Base-by-base conservation (phyloP, 2,888 invertebrate genomes). In the Galeopsomyia nigrocyanea region DNA sequence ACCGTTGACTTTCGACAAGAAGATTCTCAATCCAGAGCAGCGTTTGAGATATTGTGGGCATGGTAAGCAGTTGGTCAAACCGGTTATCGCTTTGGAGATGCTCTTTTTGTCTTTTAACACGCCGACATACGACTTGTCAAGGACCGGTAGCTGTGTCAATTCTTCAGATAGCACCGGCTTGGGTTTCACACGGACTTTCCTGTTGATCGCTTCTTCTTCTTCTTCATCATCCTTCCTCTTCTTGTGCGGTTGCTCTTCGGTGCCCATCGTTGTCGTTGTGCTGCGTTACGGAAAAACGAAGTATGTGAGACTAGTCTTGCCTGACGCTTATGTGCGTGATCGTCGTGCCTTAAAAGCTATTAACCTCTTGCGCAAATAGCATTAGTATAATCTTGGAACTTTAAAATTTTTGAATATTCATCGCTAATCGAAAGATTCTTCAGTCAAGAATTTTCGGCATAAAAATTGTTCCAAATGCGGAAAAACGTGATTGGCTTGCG, bases 1-100 rank as follows among this genome's bases (percentile, higher is more conserved):
- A 78, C 83, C 68, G 19, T 68, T 39, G 9, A 66, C 22, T 17
- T 74, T 62, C 80, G 89, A 87, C 80, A 94, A 77, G 14, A 94
- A 80, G 0, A 94, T 87, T 26, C 90, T 88, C 57, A 87, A 88
- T 7, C 89, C 89, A 53, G 89, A 88, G 0, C 94, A 92, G 76
- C 95, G 89, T 83, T 95, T 95, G 19, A 95, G 87, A 86, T 95
- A 94, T 58, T 89, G 88, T 13, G 94, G 86, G 17, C 89, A 88
- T 17, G 89, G 88, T 5, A 94, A 80, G 0, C 93, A 91, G 50
- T 91, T 78, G 39, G 88, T 87, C 39, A 89, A 87, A 77, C 90
- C 91, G 16, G 93, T 84, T 55, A 95, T 90, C 0, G 91, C 88
- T 72, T 86, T 88, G 0, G 94, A 93, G 55, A 91, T 90, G 16